Base-by-base conservation (phyloP, 1,140 invertebrate genomes). In the Musca domestica region DNA sequence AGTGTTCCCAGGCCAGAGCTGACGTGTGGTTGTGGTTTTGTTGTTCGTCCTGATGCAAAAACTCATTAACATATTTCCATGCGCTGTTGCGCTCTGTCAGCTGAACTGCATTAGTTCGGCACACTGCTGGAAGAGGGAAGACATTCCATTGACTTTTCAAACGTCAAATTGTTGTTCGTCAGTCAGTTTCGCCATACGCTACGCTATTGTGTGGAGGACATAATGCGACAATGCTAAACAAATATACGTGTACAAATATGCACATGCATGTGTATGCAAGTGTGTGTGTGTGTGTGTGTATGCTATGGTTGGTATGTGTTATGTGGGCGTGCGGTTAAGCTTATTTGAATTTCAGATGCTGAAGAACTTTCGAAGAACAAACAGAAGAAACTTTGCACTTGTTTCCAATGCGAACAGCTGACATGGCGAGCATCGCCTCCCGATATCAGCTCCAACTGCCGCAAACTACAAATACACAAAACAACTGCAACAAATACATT, bases 1-100 rank as follows among this genome's bases (percentile, higher is more conserved):
- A 41, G 12, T 41, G 27, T 41, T 41, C 5, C 34, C 34, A 41
- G 34, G 6, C 2, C 12, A 10, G 2, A 5, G 34, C 34, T 10
- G 2, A 41, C 10, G 34, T n/a, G 5, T 10, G 10, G 5, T 41
- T 41, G 10, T 41, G 34, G 34, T 41, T 41, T 10, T 41, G 34
- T 12, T 41, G 34, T 12, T 41, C 34, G 34, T 56, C 27, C 27
- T 41, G 41, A 61, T 61, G 56, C 27, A 61, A 61, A 61, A 61
- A 34, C 56, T 61, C 56, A 61, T 61, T 61, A 61, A 61, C 56
- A 61, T 61, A 61, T 61, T 61, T 61, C 34, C 27, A 61, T 61
- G 56, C 56, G 41, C 56, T 61, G 56, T 61, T 61, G 56, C 56
- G 56, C 56, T 41, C 20, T 61, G 56, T 41, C 34, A 30, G 19